phyloP scores from a whole-genome alignment of 2,113 vertebrate genomes.

The Rhinolophus ferrumequinum region DNA sequence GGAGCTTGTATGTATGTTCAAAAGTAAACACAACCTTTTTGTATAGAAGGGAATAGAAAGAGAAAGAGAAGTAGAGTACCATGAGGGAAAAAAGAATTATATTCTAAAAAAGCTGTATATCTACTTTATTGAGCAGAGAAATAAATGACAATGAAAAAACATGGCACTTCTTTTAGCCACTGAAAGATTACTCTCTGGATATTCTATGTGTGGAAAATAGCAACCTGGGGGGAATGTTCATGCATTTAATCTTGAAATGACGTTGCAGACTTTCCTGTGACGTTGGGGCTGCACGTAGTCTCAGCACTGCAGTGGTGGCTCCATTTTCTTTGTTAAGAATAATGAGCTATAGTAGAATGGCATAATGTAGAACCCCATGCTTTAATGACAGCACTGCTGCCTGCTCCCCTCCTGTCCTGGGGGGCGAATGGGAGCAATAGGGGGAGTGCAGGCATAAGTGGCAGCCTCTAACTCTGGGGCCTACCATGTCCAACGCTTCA shows the following conservation, averaged over 20 bases:
- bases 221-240: neutral
- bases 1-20: neutral
- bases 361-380: too few relatives aligned
- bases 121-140: slow-evolving; percentile 10
- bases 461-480: neutral
- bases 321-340: too few relatives aligned
- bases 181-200: neutral
- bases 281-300: neutral
- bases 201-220: neutral
- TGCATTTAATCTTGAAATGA: neutral
- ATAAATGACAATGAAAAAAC: slow-evolving; percentile 5
- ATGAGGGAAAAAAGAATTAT: neutral
- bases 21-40: neutral
- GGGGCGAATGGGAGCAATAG: neutral
- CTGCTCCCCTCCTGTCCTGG: neutral
- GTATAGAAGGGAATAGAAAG: neutral
- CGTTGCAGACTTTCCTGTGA: neutral
- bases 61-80: neutral
- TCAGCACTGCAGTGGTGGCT: neutral
- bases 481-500: neutral
- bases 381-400: neutral
- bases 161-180: neutral
- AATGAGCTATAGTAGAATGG: too few relatives aligned
- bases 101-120: neutral
- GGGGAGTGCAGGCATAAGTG: neutral